Evolutionary conservation across 2,888 invertebrate genomes (phyloP), one percentile per base, ranked within the genome.

Genomic region (Tiliacea aurago): DNA sequence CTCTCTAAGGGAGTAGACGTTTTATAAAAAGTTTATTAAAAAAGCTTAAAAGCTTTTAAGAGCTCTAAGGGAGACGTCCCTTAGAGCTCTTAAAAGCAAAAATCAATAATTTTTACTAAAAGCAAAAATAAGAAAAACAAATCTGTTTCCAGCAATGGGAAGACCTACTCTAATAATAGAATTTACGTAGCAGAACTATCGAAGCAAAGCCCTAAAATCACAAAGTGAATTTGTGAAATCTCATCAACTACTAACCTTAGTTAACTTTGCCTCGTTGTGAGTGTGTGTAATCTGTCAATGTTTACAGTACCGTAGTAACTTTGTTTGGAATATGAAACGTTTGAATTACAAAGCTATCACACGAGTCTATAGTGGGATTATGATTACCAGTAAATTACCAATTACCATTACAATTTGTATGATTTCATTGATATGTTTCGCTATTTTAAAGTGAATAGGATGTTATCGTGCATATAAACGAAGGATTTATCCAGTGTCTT

Each of bases 191-290:
- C 33, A 28, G 55, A 62, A 49, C 67, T 66, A 56, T 43, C 23
- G 15, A n/a, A 81, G 49, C 28, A 53, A 61, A 55, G n/a, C n/a
- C 49, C 10, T 53, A 47, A 53, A 72, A 80, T 41, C 45, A 59
- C 51, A 47, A 80, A 59, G 45, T 47, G 51, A 82, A 62, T 68
- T 82, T 78, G 41, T n/a, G n/a, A 62, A 62, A 82, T 55, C 41
- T 45, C 41, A 56, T 43, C 18, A 51, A 51, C 33, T 15, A 58
- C 41, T n/a, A 7, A 53, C 15, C 7, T 33, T 33, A 55, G 55
- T 33, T 28, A 78, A 77, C 28, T 58, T 67, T 53, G 28, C 15
- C n/a, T 59, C 13, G 9, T 18, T 53, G 5, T 7, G n/a, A 53
- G 53, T 58, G 23, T 56, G 23, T 59, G 45, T 82, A 18, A 68